Evolutionary conservation across 2,797 vertebrate species (phyloP), one percentile per base, ranked within the genome.

Genomic region (Kryptolebias ocellatus): DNA sequence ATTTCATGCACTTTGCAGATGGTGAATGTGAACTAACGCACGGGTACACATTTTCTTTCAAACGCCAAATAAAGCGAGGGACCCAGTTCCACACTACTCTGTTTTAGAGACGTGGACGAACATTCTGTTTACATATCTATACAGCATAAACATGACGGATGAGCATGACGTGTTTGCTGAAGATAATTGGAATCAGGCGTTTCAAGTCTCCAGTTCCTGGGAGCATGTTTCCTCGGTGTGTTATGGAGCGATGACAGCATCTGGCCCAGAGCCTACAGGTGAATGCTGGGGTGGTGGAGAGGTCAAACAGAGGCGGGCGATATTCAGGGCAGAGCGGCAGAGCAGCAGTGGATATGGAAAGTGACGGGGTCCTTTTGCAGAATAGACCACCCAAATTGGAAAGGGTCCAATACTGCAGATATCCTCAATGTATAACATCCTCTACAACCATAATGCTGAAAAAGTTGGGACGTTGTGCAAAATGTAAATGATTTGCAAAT

Each of bases 1-100:
- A 57, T 61, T 60, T 29, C 53, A 54, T 15, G 44, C 24, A 24
- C 20, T 24, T 47, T 61, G 61, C 56, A 57, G 10, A 11, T 18
- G 16, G 2, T 39, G 1, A 20, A 54, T 57, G 45, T 47, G 61
- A 7, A 58, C 15, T 64, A n/a, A 53, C 49, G 64, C 31, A 50
- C 27, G 31, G 45, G 17, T 24, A 28, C 62, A 54, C 24, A 46
- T 27, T 24, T 34, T 62, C 44, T 46, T 49, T 68, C 49, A 56
- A n/a, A 73, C 1, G 16, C 1, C 64, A 56, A 20, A 67, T 44
- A 31, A 53, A 29, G 14, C 2, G 16, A 3, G 10, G 4, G n/a
- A 16, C 51, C 5, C 14, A 53, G 14, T 34, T 34, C 7, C 31
- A 34, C 7, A 24, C 20, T 24, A 24, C 20, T 24, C 20, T 24